Conservation (phyloP, 2,113 vertebrate genomes). For the Semicossyphus pulcher region DNA sequence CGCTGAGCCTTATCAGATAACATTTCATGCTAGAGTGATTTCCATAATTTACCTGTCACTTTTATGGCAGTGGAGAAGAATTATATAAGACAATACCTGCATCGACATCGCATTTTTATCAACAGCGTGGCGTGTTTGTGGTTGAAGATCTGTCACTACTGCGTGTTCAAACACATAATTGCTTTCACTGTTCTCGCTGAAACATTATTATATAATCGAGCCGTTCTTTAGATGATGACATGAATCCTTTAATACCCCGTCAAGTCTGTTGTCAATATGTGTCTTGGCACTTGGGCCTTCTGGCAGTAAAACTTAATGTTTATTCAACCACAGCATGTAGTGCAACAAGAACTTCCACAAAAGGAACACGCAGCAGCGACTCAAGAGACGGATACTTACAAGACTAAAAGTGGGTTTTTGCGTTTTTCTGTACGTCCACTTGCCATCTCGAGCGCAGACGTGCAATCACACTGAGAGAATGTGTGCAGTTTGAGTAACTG, state of each 20-base stretch:
- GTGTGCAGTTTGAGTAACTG: too few relatives aligned
- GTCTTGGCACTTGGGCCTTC: background rate
- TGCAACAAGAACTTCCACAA: constrained; percentile 5
- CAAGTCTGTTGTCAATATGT: background rate
- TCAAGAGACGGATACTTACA: too few relatives aligned
- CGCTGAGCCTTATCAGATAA: background rate
- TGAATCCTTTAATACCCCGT: background rate
- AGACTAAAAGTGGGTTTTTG: too few relatives aligned
- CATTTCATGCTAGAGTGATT: background rate
- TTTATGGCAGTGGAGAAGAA: background rate
- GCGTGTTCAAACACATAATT: background rate
- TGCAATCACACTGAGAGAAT: too few relatives aligned
- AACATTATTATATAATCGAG: background rate
- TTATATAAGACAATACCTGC: background rate
- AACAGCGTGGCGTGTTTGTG: background rate
- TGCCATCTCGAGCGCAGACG: too few relatives aligned
- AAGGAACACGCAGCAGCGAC: background rate
- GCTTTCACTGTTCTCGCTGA: background rate
- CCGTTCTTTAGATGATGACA: background rate
- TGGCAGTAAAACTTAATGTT: background rate
- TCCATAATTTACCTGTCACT: background rate
- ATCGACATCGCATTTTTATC: background rate
- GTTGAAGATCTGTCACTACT: background rate
- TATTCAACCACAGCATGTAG: background rate
- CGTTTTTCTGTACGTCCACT: too few relatives aligned